A percentile compares a stretch with the other conserved stretches of the same genome.
These are phyloP conservation scores for Sebastes steindachneri DNA, from an alignment of 2,797 vertebrate genomes.

Conservation along the genomic window DNA sequence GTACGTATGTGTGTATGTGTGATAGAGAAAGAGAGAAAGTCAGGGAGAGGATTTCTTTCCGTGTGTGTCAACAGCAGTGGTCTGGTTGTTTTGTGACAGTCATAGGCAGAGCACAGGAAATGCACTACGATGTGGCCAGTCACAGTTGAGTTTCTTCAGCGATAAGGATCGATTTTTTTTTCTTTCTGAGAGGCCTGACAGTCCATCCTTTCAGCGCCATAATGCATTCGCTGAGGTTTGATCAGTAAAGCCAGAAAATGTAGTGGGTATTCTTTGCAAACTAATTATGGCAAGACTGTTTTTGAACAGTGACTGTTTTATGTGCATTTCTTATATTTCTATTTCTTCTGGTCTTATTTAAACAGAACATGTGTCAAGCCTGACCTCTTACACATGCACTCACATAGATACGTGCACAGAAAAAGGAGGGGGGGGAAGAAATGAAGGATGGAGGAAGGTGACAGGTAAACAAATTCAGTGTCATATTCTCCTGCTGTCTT, in stretches of 20 bases:
- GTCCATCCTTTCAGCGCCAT: constrained; percentile 40
- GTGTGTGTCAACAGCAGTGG: constrained; percentile 61
- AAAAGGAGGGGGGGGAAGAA: neutral
- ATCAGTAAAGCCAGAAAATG: constrained; percentile 40
- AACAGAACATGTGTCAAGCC: constrained; percentile 29
- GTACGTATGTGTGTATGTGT: constrained; percentile 36
- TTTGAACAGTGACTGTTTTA: neutral
- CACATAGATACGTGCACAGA: constrained; percentile 35
- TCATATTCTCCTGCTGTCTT: constrained; percentile 87
- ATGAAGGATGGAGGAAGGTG: constrained; percentile 76
- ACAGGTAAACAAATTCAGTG: constrained; percentile 88
- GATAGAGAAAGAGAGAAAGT: constrained; percentile 5
- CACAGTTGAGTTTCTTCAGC: constrained; percentile 66
- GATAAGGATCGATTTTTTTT: constrained; percentile 69
- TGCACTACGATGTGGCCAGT: constrained; percentile 66
- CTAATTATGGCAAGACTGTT: neutral
- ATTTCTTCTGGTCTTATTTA: constrained; percentile 13
- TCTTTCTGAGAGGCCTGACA: constrained; percentile 34
- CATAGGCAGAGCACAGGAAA: constrained; percentile 65
- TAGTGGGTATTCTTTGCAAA: neutral
- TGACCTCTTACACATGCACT: constrained; percentile 56
- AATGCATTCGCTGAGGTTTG: constrained; percentile 27
- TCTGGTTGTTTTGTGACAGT: constrained; percentile 75
- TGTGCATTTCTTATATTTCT: neutral
- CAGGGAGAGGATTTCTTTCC: constrained; percentile 22